Base-by-base conservation (phyloP, 2,888 invertebrate species). In the Epinotia ramella region DNA sequence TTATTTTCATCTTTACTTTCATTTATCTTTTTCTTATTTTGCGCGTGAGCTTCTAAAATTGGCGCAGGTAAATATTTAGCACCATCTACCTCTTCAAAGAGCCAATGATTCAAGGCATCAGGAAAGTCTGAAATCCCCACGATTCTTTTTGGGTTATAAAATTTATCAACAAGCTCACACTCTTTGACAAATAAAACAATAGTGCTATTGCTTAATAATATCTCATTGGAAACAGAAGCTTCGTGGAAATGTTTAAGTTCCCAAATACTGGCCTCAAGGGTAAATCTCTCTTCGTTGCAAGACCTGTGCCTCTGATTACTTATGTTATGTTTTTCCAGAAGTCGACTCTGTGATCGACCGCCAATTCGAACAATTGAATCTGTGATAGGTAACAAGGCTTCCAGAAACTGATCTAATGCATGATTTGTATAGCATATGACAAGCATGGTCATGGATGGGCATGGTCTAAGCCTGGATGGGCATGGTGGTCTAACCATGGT, bases 361-460 rank as follows among this genome's bases (percentile, higher is more conserved):
- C 97, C 97, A 78, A 97, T 95, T 46, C 97, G 95, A 0, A 96
- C 93, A 72, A 97, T 94, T 11, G 95, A 93, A 0, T 89, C 73
- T 0, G 96, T 96, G 9, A 95, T 87, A n/a, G 86, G 82, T 1
- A 96, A 82, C 67, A 97, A 90, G 40, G 96, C 97, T 84, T 97
- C 96, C 57, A 98, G 89, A 88, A 98, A 98, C 85, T 98, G 97
- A 88, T 98, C 98, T 12, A 98, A 88, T 0, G 98, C 97, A 82
- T 98, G 97, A 87, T 98, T 98, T 0, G 98, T 98, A 84, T 96
- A 97, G 83, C 97, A 97, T 20, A 98, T 95, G 2, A 98, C 94
- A 28, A 98, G 91, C 82, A 98, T 96, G 3, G 96, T n/a, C n/a
- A n/a, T n/a, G n/a, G n/a, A 95, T 24, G 24, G 2, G 24, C 24